Conservation (phyloP, 1,140 invertebrate genomes). For the Dreissena polymorpha region DNA sequence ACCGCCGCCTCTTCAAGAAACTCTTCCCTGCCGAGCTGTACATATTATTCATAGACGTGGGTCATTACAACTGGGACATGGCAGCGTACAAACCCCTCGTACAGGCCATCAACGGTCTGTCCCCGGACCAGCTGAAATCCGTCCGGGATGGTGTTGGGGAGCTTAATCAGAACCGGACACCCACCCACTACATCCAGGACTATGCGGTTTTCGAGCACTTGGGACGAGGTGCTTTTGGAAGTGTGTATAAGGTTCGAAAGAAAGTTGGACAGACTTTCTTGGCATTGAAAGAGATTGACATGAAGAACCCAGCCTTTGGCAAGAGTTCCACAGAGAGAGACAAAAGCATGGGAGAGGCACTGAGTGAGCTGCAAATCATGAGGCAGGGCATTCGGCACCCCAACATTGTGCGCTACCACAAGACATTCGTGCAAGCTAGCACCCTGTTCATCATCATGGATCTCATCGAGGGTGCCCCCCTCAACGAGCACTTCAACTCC, state of each 20-base stretch:
- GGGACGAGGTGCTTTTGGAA: conserved; percentile 80
- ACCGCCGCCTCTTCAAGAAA: conserved; percentile 78
- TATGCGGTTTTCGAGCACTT: conserved; percentile 80
- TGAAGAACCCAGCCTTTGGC: conserved; percentile 73
- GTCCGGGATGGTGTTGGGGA: conserved; percentile 74
- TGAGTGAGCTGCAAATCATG: conserved; percentile 80
- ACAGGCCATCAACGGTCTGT: conserved; percentile 75
- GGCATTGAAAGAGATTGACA: conserved; percentile 80
- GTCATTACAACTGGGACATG: conserved; percentile 79
- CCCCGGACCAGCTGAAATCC: conserved; percentile 71
- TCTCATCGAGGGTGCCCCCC: conserved; percentile 78
- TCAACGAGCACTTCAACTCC: conserved; percentile 79
- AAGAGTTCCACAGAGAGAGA: conserved; percentile 72
- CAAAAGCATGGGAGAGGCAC: conserved; percentile 78
- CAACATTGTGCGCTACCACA: conserved; percentile 79
- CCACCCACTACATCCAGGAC: conserved; percentile 78
- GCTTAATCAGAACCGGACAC: conserved; percentile 77
- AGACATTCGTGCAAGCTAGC: conserved; percentile 78
- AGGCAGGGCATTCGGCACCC: conserved; percentile 79
- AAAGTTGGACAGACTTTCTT: conserved; percentile 76
- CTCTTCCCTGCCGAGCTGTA: conserved; percentile 78
- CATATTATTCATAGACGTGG: conserved; percentile 79
- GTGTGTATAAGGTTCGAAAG: conserved; percentile 80
- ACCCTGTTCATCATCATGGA: conserved; percentile 80
- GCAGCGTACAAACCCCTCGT: conserved; percentile 76